Evolutionary conservation across 2,888 invertebrate genomes (phyloP).

Genomic region (Drosophila fungiperda): DNA sequence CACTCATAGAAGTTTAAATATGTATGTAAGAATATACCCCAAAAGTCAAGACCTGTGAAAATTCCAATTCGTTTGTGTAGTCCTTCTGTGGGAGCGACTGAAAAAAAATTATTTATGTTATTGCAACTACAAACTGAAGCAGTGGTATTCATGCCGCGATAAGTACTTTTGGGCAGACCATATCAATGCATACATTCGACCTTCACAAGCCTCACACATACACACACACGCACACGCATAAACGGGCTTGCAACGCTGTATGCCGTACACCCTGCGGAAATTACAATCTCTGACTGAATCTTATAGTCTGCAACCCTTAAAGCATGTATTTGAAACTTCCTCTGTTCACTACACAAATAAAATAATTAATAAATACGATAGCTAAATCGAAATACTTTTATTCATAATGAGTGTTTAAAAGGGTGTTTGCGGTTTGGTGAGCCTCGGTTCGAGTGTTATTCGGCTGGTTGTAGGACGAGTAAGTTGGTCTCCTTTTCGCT

Average conservation of each 20-base stretch:
- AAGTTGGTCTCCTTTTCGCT: conserved; percentile 31
- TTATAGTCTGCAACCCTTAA: neutral
- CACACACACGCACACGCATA: neutral
- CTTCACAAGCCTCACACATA: conserved; percentile 19
- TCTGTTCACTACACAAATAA: neutral
- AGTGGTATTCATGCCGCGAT: conserved; percentile 9
- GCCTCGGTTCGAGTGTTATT: neutral
- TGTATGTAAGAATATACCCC: neutral
- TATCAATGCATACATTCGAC: conserved; percentile 35
- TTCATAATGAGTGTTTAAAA: neutral
- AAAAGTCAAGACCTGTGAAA: neutral
- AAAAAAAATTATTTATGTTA: conserved; percentile 2
- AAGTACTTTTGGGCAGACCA: conserved; percentile 8
- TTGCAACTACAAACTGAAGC: neutral
- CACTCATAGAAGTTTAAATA: neutral
- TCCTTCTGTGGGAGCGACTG: neutral
- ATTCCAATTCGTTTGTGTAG: neutral
- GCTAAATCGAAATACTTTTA: neutral
- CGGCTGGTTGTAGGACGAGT: neutral
- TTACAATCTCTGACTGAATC: neutral
- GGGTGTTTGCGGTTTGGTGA: conserved; percentile 2
- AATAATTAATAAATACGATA: too few relatives aligned
- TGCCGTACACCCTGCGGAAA: neutral
- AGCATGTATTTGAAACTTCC: neutral
- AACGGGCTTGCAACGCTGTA: conserved; percentile 4